These are phyloP conservation scores for Myiotriccus ornatus DNA, from an alignment of 2,797 vertebrate species.

Conservation along the genomic window DNA sequence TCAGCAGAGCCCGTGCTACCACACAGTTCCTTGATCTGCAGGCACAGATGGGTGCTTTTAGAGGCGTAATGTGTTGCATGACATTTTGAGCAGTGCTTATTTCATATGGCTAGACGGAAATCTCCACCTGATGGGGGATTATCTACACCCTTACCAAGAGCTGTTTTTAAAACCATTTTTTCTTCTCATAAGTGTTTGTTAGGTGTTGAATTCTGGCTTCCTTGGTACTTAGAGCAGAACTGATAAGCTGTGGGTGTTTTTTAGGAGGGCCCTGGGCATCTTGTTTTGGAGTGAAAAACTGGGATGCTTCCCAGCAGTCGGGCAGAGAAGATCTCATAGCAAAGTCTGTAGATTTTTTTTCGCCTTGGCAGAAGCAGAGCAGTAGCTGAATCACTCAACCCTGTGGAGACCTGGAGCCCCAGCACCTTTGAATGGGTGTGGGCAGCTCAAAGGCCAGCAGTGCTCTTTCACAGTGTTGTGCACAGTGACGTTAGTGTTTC, in stretches of 20 bases:
- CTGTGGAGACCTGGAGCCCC: neutral
- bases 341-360: neutral
- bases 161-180: neutral
- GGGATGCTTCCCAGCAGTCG: neutral
- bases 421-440: neutral
- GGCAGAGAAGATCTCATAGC: neutral
- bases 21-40: neutral
- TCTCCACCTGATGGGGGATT: neutral
- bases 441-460: neutral
- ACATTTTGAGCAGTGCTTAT: neutral
- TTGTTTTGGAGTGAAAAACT: neutral
- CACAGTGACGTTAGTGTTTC: neutral
- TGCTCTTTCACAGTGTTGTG: neutral
- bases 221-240: neutral
- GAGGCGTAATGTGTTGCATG: neutral
- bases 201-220: neutral
- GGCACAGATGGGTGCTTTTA: neutral
- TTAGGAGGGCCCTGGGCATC: neutral
- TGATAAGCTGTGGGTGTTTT: neutral
- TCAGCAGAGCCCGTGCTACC: neutral
- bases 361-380: neutral
- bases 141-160: neutral
- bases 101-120: neutral
- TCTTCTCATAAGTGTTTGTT: neutral
- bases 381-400: accelerated